Base-by-base conservation (phyloP, 2,888 invertebrate genomes). In the Oligia strigilis region DNA sequence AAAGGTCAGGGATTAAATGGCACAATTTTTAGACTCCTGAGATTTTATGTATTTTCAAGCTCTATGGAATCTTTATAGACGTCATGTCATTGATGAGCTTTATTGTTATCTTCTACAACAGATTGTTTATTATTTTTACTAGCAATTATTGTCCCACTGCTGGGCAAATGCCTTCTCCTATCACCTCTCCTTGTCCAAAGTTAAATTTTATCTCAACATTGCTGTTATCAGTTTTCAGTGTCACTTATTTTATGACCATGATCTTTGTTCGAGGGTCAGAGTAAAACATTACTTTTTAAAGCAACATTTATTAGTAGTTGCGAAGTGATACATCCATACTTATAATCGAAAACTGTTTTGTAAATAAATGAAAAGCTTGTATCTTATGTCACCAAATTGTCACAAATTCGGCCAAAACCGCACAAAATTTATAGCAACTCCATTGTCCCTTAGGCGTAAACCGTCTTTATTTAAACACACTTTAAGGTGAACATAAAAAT, bases 401-500 rank as follows among this genome's bases (percentile, higher is more conserved):
- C 14, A 14, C 29, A 46, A 66, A 67, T 0, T n/a, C 19, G 62
- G 3, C 60, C 69, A 58, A 77, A 82, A 9, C 40, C 0, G 0
- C 6, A 49, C 3, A 65, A 29, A 84, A 80, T 49, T 0, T 72
- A 80, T 29, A 0, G 43, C 8, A 36, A 43, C n/a, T 36, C 62
- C 19, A 19, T 13, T n/a, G 62, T 72, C 0, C 40, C 4, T 70
- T 64, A 66, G 14, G 58, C 58, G 13, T 77, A 75, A 78, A 60
- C 71, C 65, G 60, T 77, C 76, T 78, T 77, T 81, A 73, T 77
- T 78, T 81, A 80, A 80, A 81, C 49, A 81, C 75, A 76, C 69
- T 78, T 80, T 77, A 87, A 75, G 75, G 78, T 70, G 78, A 64
- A 86, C 87, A 83, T 72, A 88, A 89, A 88, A 88, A 89, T 71